These are phyloP conservation scores for Scotopteryx bipunctaria DNA, from an alignment of 2,888 invertebrate species.

Conservation along the genomic window DNA sequence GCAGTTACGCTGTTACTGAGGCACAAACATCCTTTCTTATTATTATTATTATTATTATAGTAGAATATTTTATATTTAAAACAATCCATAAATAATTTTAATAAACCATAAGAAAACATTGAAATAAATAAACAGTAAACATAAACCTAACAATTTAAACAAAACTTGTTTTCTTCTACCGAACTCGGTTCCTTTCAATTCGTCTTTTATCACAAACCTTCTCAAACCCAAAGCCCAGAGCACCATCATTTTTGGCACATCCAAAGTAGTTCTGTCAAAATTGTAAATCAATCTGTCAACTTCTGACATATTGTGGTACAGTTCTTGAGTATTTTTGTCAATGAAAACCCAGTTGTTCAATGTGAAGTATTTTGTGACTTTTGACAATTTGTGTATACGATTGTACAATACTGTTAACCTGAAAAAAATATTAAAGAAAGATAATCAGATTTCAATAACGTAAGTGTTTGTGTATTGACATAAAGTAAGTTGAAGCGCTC, in stretches of 20 bases:
- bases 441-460: too few relatives aligned
- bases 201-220: conserved; percentile 45
- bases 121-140: conserved; percentile 12
- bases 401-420: conserved; percentile 42
- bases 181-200: conserved; percentile 30
- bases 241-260: conserved; percentile 37
- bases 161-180: conserved; percentile 34
- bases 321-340: conserved; percentile 36
- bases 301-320: conserved; percentile 34
- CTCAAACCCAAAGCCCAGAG: conserved; percentile 43
- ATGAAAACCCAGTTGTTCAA: conserved; percentile 42
- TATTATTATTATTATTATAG: too few relatives aligned
- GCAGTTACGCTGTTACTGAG: too few relatives aligned
- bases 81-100: not conserved
- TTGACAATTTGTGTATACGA: conserved; percentile 41
- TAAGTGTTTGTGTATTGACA: too few relatives aligned
- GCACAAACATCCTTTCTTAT: too few relatives aligned
- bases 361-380: conserved; percentile 36
- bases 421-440: too few relatives aligned
- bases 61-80: conserved; percentile 4
- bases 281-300: conserved; percentile 44
- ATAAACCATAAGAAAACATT: not conserved
- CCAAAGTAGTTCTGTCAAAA: conserved; percentile 39
- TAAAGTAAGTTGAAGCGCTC: too few relatives aligned
- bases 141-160: conserved; percentile 26